Percentiles rank a stretch among this genome's conserved stretches.
phyloP scores from a whole-genome alignment of 1,140 invertebrate species.

The Drosophila sturtevanti region DNA sequence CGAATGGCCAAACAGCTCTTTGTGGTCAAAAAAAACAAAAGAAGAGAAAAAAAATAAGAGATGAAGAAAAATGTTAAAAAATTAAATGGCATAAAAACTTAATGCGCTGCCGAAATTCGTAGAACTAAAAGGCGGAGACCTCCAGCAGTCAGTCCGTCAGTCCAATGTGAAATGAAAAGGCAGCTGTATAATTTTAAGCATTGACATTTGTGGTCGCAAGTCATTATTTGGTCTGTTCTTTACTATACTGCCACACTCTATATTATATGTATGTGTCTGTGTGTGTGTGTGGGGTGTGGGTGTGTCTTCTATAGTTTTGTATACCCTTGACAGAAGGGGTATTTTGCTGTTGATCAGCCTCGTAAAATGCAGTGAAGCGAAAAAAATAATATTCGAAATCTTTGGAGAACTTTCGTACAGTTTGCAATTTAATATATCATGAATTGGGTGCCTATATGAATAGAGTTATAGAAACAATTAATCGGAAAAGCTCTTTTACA shows the following conservation, averaged over 20 bases:
- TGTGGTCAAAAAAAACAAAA: slow-evolving; percentile 38
- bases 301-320: neutral
- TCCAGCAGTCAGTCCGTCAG: slow-evolving; percentile 16
- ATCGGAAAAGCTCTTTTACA: no score
- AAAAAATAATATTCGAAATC: no score
- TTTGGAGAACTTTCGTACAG: no score
- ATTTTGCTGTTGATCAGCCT: no score
- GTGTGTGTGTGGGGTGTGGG: neutral
- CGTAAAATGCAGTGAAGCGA: no score
- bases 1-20: slow-evolving; percentile 46
- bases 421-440: no score
- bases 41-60: slow-evolving; percentile 34
- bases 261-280: no score
- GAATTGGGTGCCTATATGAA: no score
- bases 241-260: neutral
- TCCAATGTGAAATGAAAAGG: slow-evolving; percentile 35
- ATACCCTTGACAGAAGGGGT: neutral
- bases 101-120: slow-evolving; percentile 73
- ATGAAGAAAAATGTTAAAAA: slow-evolving; percentile 66
- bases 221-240: slow-evolving; percentile 62
- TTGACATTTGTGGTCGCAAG: slow-evolving; percentile 78
- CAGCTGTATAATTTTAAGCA: slow-evolving; percentile 79
- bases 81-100: slow-evolving; percentile 81
- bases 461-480: no score
- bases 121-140: slow-evolving; percentile 34